Evolutionary conservation across 2,888 invertebrate genomes (phyloP), one percentile per base, ranked within the genome.

Genomic region (Tipula unca): DNA sequence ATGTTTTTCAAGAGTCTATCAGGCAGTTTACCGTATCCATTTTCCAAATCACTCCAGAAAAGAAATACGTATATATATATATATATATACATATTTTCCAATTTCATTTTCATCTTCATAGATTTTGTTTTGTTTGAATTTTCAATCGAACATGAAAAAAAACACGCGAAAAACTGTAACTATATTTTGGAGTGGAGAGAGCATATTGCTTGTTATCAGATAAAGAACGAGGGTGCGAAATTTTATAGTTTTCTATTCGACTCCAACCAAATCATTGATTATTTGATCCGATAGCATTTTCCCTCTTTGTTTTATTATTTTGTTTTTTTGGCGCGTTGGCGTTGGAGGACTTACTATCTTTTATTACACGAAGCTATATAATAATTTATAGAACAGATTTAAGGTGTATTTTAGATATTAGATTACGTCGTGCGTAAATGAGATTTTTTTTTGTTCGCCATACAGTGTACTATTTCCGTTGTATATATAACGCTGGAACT

Each of bases 101-200:
- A 69, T 69, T 69, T 69, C 48, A 54, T 54, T 54, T 54, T 54
- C 69, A 69, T 69, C 69, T 69, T 69, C 69, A 69, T 69, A 69
- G 69, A 69, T 69, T 69, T 20, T 69, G 69, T 69, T 25, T 69
- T 69, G 69, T 69, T 69, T 69, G 25, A 69, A 69, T 69, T 69
- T 69, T 69, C 69, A 10, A 69, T 69, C 69, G 20, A 69, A 17
- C 6, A 54, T 17, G 17, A 54, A 54, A 54, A 32, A 54, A 54
- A 54, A 54, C 25, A 25, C 69, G 69, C 69, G 69, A 25, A 69
- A 69, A 69, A 25, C 69, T 69, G 25, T 8, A 69, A 69, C 69
- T 69, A 69, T 69, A 25, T 69, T 25, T 69, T 25, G 69, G 5
- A 25, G 25, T 69, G 10, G 10, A 69, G 25, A 25, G 69, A 69